Evolutionary conservation across 2,888 invertebrate species (phyloP).

Genomic region (Torymus auratus): DNA sequence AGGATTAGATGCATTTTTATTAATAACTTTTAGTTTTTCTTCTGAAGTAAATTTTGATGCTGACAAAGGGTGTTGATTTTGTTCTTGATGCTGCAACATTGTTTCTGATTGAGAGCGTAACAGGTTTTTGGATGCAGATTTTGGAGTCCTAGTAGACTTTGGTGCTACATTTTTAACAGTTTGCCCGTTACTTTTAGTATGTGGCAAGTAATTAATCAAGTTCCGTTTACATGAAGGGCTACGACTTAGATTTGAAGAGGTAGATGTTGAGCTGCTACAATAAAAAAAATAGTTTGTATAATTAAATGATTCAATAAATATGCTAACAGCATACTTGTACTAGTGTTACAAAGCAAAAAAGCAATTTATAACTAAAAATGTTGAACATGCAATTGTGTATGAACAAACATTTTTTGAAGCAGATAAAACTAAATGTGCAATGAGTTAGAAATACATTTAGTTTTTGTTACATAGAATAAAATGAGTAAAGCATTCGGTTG

Average conservation of each 20-base stretch:
- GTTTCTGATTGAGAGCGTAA: constrained; percentile 62
- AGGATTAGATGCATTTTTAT: constrained; percentile 60
- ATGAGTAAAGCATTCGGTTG: constrained; percentile 4
- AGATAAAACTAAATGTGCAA: too few species aligned
- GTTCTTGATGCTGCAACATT: constrained; percentile 41
- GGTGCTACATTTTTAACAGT: constrained; percentile 52
- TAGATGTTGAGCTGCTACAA: constrained; percentile 22
- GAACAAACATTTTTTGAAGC: too few species aligned
- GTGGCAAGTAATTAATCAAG: constrained; percentile 48
- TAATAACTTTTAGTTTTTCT: constrained; percentile 66
- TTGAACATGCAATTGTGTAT: too few species aligned
- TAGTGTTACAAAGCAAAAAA: too few species aligned
- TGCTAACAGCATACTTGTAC: too few species aligned
- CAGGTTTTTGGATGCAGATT: constrained; percentile 46
- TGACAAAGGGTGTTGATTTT: constrained; percentile 28
- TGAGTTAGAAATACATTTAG: too few species aligned
- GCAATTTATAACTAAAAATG: too few species aligned
- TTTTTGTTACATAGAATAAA: too few species aligned
- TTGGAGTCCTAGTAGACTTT: constrained; percentile 49
- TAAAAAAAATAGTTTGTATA: background rate
- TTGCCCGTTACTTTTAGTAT: constrained; percentile 24
- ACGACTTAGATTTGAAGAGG: constrained; percentile 21
- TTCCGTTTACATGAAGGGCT: constrained; percentile 51
- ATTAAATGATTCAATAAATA: constrained; percentile 1
- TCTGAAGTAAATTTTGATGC: constrained; percentile 59